Conservation (phyloP, 2,888 invertebrate genomes). For the Eilema depressum region DNA sequence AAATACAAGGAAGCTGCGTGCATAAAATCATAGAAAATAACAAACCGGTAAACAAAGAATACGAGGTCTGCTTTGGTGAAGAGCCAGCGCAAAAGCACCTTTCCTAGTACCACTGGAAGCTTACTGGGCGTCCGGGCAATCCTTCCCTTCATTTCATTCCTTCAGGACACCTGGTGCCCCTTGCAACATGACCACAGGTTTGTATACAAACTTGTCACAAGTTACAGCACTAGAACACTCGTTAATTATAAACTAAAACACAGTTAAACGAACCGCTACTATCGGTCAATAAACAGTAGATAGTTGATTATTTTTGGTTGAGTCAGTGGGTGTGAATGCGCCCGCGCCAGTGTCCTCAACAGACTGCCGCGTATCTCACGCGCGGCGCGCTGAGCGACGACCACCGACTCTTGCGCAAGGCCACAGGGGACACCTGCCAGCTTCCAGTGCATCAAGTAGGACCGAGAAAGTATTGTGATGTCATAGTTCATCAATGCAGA, state of each 20-base stretch:
- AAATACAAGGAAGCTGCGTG: not conserved
- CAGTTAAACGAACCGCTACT: not conserved
- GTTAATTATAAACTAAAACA: not conserved
- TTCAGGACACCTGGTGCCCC: conserved; percentile 38
- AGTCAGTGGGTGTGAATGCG: conserved; percentile 45
- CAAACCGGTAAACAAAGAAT: conserved; percentile 88
- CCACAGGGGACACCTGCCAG: conserved; percentile 66
- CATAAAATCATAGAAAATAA: conserved; percentile 50
- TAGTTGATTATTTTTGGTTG: conserved; percentile 22
- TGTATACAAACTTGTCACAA: conserved; percentile 46
- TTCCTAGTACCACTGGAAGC: conserved; percentile 82
- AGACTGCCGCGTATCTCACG: conserved; percentile 50
- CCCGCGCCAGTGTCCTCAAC: conserved; percentile 55
- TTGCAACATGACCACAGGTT: conserved; percentile 54
- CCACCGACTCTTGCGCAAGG: conserved; percentile 70
- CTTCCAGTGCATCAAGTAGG: conserved; percentile 56
- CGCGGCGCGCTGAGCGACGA: conserved; percentile 31
- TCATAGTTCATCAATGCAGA: conserved; percentile 61
- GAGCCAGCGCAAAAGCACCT: conserved; percentile 88
- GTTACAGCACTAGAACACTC: conserved; percentile 37
- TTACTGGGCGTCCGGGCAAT: conserved; percentile 63
- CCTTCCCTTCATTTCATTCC: conserved; percentile 80
- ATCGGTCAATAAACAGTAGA: conserved; percentile 7
- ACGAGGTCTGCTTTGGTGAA: conserved; percentile 88
- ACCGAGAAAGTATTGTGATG: conserved; percentile 71